phyloP scores from a whole-genome alignment of 2,113 vertebrate genomes.

The Podarcis cretensis region DNA sequence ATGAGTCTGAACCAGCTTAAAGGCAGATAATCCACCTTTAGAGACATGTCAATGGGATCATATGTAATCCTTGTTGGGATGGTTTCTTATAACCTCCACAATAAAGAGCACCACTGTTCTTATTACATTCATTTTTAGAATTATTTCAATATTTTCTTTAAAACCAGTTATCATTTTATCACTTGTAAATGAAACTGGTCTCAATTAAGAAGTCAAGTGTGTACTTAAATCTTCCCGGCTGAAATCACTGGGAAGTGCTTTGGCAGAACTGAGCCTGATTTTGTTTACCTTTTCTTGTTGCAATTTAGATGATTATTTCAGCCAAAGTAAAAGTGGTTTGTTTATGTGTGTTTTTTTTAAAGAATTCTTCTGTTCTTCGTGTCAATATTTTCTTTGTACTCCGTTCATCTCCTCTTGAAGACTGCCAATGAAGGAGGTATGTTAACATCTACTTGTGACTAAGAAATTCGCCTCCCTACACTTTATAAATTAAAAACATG shows the following conservation, averaged over 20 bases:
- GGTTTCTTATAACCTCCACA: too few relatives aligned
- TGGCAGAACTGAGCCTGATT: not conserved
- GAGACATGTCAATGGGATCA: not conserved
- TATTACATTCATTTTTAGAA: not conserved
- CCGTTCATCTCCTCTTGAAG: constrained; percentile 96
- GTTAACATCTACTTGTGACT: constrained; percentile 3
- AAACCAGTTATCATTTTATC: not conserved
- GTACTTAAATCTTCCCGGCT: not conserved
- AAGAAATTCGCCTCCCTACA: not conserved
- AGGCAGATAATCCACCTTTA: not conserved
- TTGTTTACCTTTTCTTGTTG: not conserved
- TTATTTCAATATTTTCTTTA: not conserved
- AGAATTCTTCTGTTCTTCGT: constrained; percentile 92
- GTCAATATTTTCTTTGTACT: constrained; percentile 93
- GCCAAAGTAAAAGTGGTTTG: not conserved
- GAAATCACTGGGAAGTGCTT: not conserved
- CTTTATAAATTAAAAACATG: not conserved
- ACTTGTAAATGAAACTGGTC: not conserved
- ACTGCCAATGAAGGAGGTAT: constrained; percentile 98
- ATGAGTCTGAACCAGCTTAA: not conserved
- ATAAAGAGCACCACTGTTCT: not conserved
- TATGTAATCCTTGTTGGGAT: not conserved
- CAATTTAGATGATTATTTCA: not conserved
- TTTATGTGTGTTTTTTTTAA: constrained; percentile 39
- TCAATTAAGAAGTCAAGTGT: not conserved